Evolutionary conservation across 2,113 vertebrate species (phyloP), one percentile per base, ranked within the genome.

Genomic region (Crotalus helleri): DNA sequence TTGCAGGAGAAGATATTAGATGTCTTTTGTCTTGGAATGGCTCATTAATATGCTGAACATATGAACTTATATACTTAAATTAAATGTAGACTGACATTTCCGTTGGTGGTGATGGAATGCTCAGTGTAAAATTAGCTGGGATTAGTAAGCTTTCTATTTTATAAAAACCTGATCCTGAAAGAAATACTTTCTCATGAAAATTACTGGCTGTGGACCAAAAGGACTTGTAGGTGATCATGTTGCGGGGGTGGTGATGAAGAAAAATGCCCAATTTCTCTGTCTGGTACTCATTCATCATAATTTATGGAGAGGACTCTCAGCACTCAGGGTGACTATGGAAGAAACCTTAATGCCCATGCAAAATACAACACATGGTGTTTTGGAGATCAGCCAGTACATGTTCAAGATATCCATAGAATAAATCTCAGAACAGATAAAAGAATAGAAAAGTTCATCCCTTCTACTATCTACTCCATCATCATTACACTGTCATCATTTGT

Each of bases 131-230:
- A 3, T 59, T 46, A 64, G 92, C 17, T 13, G 5, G 55, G n/a
- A 2, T 59, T 39, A 58, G 91, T 17, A 74, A 95, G 64, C 10
- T 69, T 94, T 93, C 88, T 59, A 58, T 17, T 91, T 61, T 90
- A 90, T 89, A n/a, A 21, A 88, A 44, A 87, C 2, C 90, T 92
- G 55, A 2, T 54, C 0, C 46, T 91, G 58, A 91, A 81, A 74
- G 39, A 57, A 26, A 85, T 54, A 24, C 33, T 54, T 17, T 7
- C 53, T 39, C 49, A 0, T 58, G 29, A 13, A 81, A 81, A 91
- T 33, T 17, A 90, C 46, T 69, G 57, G 46, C 59, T 69, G 15
- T 19, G 44, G 29, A 51, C 89, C 46, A 69, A 61, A 51, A 29
- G n/a, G 24, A n/a, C 46, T 49, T 90, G 12, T 29, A 64, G 4